These are phyloP conservation scores for Nyctalus aviator DNA, from an alignment of 2,797 vertebrate species.

Conservation along the genomic window DNA sequence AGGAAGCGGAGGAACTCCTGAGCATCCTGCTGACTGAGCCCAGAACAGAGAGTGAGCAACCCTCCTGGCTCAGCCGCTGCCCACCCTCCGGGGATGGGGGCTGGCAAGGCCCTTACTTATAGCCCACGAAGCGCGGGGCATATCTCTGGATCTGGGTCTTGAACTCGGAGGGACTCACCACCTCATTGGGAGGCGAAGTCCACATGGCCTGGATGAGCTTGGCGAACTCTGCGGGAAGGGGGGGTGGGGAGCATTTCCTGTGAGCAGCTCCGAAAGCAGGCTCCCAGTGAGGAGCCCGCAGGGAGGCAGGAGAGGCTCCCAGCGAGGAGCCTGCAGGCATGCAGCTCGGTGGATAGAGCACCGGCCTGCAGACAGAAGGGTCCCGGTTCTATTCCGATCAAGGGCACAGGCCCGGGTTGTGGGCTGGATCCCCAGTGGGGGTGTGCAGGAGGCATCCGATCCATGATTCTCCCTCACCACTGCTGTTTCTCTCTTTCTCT, in stretches of 20 bases:
- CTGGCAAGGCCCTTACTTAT: conserved; percentile 91
- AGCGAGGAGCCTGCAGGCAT: no score
- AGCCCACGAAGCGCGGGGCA: conserved; percentile 97
- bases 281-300: not conserved
- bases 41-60: not conserved
- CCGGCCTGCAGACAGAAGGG: no score
- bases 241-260: not conserved
- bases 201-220: conserved; percentile 98
- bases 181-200: conserved; percentile 94
- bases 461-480: no score
- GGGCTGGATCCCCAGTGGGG: no score
- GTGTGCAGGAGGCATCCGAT: no score
- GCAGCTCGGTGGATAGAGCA: no score
- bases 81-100: no score
- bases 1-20: conserved; percentile 98
- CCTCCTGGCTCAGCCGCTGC: not conserved
- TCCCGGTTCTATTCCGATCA: no score
- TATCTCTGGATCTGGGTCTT: conserved; percentile 99
- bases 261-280: not conserved
- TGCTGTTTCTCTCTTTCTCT: no score
- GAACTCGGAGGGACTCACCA: conserved; percentile 97
- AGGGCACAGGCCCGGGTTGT: no score
- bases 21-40: conserved; percentile 96
- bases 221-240: conserved; percentile 93
- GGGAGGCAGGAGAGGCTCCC: not conserved